Conservation (phyloP, 2,888 invertebrate species). For the Cheilosia scutellata region DNA sequence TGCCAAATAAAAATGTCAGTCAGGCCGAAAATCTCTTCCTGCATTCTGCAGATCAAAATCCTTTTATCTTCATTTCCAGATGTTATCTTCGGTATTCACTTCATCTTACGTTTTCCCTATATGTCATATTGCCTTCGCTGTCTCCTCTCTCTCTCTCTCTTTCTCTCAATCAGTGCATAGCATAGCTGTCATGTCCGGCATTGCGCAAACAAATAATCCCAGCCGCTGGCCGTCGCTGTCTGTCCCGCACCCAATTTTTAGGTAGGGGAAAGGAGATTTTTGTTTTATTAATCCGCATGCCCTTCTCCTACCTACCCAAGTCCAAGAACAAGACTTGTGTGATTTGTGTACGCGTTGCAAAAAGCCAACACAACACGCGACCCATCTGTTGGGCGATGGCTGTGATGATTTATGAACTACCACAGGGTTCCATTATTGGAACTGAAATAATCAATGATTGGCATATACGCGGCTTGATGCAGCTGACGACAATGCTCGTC, state of each 20-base stretch:
- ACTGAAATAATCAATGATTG: conserved; percentile 72
- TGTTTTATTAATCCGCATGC: conserved; percentile 53
- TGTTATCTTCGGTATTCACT: conserved; percentile 67
- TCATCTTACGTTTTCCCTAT: conserved; percentile 34
- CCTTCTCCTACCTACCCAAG: conserved; percentile 2
- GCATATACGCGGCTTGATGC: conserved; percentile 66
- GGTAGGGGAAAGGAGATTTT: conserved; percentile 22
- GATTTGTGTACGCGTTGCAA: conserved; percentile 60
- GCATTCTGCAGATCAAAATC: conserved; percentile 61
- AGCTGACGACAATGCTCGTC: conserved; percentile 41
- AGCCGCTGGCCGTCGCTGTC: conserved; percentile 24
- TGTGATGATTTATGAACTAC: conserved; percentile 69
- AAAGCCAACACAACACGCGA: conserved; percentile 63
- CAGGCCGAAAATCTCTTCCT: conserved; percentile 61
- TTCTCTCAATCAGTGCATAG: conserved; percentile 57
- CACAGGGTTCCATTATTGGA: conserved; percentile 69
- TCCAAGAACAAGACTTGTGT: conserved; percentile 33
- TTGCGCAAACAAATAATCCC: conserved; percentile 67
- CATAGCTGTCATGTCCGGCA: conserved; percentile 69
- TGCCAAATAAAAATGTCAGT: conserved; percentile 64
- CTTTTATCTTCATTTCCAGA: conserved; percentile 68
- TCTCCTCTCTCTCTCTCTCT: conserved; percentile 22
- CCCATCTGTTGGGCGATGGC: conserved; percentile 49
- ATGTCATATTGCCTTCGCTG: conserved; percentile 6
- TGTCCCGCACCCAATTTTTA: conserved; percentile 42